A percentile compares a stretch with the other conserved stretches of the same genome.
These are phyloP conservation scores for Trachelus tabidus DNA, from an alignment of 2,888 invertebrate species.

Conservation along the genomic window DNA sequence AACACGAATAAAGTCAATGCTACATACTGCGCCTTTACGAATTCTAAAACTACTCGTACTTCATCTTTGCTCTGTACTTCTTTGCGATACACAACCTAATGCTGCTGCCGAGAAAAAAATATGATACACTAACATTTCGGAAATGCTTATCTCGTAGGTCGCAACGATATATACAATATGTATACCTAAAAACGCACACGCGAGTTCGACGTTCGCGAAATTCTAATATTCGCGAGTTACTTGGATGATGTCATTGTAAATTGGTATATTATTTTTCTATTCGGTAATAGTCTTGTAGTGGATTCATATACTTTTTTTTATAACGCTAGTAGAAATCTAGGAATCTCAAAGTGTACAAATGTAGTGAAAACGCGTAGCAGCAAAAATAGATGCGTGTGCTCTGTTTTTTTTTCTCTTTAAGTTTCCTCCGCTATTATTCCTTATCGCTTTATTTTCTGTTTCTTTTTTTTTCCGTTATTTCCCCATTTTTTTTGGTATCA, in stretches of 20 bases:
- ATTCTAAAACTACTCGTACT: background rate
- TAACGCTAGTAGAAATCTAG: constrained; percentile 27
- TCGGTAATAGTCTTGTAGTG: constrained; percentile 22
- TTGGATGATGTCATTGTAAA: constrained; percentile 8
- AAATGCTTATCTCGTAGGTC: background rate
- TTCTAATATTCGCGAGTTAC: background rate
- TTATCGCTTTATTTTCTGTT: background rate
- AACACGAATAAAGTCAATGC: background rate
- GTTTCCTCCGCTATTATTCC: background rate
- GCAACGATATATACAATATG: background rate
- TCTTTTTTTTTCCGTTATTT: constrained; percentile 20
- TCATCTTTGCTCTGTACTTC: background rate
- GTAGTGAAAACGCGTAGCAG: constrained; percentile 55
- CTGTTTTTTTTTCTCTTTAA: constrained; percentile 32
- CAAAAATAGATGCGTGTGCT: constrained; percentile 58
- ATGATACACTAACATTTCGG: background rate
- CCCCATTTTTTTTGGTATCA: constrained; percentile 54
- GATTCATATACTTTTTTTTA: background rate
- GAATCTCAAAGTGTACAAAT: constrained; percentile 48
- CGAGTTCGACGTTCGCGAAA: background rate
- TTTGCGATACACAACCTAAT: background rate
- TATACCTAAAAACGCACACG: background rate
- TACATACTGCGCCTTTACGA: background rate
- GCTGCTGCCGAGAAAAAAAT: background rate
- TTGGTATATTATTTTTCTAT: constrained; percentile 1